These are phyloP conservation scores for Hycleus cichorii DNA, from an alignment of 1,140 invertebrate species.

Conservation along the genomic window DNA sequence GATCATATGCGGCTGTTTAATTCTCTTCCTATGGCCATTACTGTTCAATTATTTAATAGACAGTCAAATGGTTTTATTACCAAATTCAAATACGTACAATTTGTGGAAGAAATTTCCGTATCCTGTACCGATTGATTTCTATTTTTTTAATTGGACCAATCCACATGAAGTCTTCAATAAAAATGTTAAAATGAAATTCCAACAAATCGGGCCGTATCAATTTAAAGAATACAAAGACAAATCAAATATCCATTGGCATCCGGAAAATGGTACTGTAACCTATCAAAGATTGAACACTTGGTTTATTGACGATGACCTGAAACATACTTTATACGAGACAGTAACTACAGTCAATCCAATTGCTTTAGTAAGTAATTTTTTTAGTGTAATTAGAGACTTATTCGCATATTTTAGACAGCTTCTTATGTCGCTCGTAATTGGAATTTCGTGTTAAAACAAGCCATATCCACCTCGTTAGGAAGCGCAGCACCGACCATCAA, in stretches of 20 bases:
- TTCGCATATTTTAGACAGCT: slow-evolving; percentile 50
- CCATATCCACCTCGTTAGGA: slow-evolving; percentile 50
- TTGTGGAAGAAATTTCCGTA: neutral
- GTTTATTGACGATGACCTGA: slow-evolving; percentile 58
- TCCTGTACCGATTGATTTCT: slow-evolving; percentile 28
- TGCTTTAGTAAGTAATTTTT: slow-evolving; percentile 57
- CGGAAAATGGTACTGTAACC: slow-evolving; percentile 57
- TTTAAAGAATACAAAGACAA: slow-evolving; percentile 61
- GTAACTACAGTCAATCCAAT: slow-evolving; percentile 76
- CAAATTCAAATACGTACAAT: neutral
- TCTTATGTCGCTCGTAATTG: slow-evolving; percentile 51
- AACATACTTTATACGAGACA: slow-evolving; percentile 43
- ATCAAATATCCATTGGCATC: slow-evolving; percentile 60
- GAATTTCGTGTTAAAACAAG: slow-evolving; percentile 46
- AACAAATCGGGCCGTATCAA: slow-evolving; percentile 62
- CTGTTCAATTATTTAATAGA: slow-evolving; percentile 21
- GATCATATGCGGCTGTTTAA: slow-evolving; percentile 18
- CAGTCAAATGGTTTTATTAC: slow-evolving; percentile 14
- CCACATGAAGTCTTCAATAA: slow-evolving; percentile 45
- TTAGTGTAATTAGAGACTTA: too few species aligned
- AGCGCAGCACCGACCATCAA: slow-evolving; percentile 48
- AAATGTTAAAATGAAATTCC: slow-evolving; percentile 44
- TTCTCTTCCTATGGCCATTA: slow-evolving; percentile 17
- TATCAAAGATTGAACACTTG: slow-evolving; percentile 69
- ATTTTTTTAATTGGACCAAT: slow-evolving; percentile 53